Evolutionary conservation across 2,797 vertebrate genomes (phyloP).

Genomic region (Poecilia velifera): DNA sequence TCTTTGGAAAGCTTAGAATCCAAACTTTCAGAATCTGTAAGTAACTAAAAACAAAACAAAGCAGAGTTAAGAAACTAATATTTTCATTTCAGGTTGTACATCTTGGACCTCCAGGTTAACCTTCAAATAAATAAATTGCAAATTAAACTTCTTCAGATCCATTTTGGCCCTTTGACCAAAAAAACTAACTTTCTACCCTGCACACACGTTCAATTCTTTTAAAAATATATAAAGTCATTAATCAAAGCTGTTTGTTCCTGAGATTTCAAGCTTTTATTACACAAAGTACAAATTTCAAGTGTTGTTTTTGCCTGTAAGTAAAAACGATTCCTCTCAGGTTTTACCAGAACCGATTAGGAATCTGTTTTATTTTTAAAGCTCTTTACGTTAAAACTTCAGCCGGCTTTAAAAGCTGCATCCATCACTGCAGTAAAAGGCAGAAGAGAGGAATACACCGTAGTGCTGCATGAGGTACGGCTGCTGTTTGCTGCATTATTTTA

Average conservation of each 20-base stretch:
- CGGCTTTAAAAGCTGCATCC: constrained; percentile 51
- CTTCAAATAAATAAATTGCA: background rate
- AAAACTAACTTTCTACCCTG: background rate
- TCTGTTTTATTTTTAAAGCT: constrained; percentile 12
- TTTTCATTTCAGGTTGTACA: too few relatives aligned
- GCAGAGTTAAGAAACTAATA: too few relatives aligned
- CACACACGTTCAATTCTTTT: background rate
- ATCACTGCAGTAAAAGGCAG: constrained; percentile 43
- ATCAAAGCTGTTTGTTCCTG: constrained; percentile 15
- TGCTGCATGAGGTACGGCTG: constrained; percentile 30
- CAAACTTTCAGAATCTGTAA: too few relatives aligned
- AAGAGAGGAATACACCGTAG: constrained; percentile 10
- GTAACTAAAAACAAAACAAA: too few relatives aligned
- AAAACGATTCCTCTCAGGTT: constrained; percentile 32
- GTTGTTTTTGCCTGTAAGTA: constrained; percentile 42
- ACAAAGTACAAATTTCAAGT: constrained; percentile 26
- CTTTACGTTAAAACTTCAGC: constrained; percentile 1
- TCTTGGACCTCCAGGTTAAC: background rate
- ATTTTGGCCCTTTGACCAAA: background rate
- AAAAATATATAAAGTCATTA: constrained; percentile 15
- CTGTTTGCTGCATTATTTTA: constrained; percentile 23
- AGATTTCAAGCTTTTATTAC: constrained; percentile 28
- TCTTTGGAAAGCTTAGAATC: too few relatives aligned
- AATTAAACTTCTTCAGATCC: background rate
- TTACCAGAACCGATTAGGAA: background rate